A percentile compares a stretch with the other conserved stretches of the same genome.
These are phyloP conservation scores for Lepus timidus DNA, from an alignment of 2,113 vertebrate genomes.

Conservation along the genomic window DNA sequence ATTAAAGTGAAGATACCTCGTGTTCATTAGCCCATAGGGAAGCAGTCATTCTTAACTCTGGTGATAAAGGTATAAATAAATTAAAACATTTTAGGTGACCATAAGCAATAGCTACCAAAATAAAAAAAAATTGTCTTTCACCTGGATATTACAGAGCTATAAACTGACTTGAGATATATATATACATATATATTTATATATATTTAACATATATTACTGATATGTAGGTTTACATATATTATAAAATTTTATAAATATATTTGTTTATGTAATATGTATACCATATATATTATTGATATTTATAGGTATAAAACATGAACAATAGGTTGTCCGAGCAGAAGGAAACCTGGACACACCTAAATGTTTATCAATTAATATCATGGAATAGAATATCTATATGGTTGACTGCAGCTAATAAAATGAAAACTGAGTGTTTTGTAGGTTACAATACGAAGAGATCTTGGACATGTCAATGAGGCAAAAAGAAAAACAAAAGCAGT, in stretches of 20 bases:
- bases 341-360: not conserved
- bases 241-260: too few relatives aligned
- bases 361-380: not conserved
- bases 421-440: not conserved
- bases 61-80: not conserved
- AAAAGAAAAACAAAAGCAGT: not conserved
- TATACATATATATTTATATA: too few relatives aligned
- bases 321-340: not conserved
- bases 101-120: constrained; percentile 5
- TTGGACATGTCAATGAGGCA: not conserved
- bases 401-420: not conserved
- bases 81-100: not conserved
- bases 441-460: not conserved
- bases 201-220: too few relatives aligned
- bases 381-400: not conserved
- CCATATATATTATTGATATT: too few relatives aligned
- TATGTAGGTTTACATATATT: too few relatives aligned
- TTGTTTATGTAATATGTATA: too few relatives aligned
- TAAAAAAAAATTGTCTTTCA: constrained; percentile 27
- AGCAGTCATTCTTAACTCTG: not conserved
- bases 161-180: not conserved
- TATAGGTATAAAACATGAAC: not conserved
- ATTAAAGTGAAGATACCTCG: not conserved
- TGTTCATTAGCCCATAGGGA: not conserved
- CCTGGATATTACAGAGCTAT: not conserved